Conservation (phyloP, 2,113 vertebrate genomes). For the Nettapus auritus region DNA sequence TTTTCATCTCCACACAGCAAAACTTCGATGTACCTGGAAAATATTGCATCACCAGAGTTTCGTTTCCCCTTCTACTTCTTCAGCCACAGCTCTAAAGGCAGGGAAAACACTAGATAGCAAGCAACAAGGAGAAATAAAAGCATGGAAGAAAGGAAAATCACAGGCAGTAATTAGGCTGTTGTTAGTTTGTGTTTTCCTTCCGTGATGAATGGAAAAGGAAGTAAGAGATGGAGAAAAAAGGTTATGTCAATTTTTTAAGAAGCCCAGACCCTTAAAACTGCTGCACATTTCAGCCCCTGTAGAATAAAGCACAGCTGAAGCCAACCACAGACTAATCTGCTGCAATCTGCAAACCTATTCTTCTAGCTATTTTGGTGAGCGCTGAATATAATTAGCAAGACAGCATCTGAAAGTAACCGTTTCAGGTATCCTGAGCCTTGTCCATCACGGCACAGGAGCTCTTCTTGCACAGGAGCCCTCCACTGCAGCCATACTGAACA, state of each 20-base stretch:
- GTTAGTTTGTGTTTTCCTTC: not conserved
- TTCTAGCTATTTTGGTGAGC: not conserved
- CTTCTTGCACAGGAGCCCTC: not conserved
- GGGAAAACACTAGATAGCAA: not conserved
- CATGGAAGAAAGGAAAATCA: not conserved
- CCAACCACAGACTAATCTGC: not conserved
- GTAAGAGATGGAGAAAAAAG: not conserved
- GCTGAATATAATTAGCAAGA: conserved; percentile 3
- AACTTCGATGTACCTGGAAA: rapidly evolving
- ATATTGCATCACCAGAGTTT: rapidly evolving
- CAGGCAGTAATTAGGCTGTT: not conserved
- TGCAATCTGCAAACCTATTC: not conserved
- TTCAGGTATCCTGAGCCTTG: not conserved
- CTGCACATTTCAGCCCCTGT: not conserved
- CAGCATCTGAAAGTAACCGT: not conserved
- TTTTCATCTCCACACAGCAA: not conserved
- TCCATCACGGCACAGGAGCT: rapidly evolving
- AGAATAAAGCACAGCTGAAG: not conserved
- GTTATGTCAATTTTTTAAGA: not conserved
- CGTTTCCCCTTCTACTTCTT: not conserved
- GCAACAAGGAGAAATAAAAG: not conserved
- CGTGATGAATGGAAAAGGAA: not conserved
- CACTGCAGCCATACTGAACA: not conserved
- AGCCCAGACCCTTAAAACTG: not conserved
- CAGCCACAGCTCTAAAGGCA: not conserved